A percentile compares a stretch with the other conserved stretches of the same genome.
phyloP scores from a whole-genome alignment of 2,888 invertebrate species.

The Yponomeuta evonymella region DNA sequence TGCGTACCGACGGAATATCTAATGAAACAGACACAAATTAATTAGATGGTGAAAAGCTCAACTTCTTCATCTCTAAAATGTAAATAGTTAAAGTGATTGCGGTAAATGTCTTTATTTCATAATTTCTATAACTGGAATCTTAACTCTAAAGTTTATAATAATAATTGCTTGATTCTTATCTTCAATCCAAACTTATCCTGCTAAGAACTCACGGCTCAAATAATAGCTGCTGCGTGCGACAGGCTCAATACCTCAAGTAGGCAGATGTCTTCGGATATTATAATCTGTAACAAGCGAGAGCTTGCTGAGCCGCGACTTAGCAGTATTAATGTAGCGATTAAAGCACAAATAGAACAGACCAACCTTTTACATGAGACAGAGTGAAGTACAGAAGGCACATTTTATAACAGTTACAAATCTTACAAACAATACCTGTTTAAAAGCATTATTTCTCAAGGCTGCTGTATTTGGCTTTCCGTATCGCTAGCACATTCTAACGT shows the following conservation, averaged over 20 bases:
- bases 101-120: no score
- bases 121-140: no score
- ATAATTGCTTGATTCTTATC: no score
- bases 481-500: no score
- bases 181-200: no score
- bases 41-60: background rate
- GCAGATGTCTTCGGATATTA: background rate
- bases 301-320: conserved; percentile 1
- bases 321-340: conserved; percentile 15
- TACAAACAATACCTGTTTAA: no score
- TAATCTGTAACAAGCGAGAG: background rate
- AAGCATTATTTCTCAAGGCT: no score
- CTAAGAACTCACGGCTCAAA: no score
- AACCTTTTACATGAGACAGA: conserved; percentile 1
- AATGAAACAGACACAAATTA: background rate
- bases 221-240: background rate
- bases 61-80: background rate
- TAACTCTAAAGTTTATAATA: no score
- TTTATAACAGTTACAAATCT: no score
- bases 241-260: background rate
- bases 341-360: conserved; percentile 17
- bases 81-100: no score
- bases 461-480: no score
- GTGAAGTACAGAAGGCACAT: background rate
- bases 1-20: background rate